Percentiles rank a stretch among this genome's conserved stretches.
Conservation (phyloP, 2,113 vertebrate species). For the Ploceus nigricollis region DNA sequence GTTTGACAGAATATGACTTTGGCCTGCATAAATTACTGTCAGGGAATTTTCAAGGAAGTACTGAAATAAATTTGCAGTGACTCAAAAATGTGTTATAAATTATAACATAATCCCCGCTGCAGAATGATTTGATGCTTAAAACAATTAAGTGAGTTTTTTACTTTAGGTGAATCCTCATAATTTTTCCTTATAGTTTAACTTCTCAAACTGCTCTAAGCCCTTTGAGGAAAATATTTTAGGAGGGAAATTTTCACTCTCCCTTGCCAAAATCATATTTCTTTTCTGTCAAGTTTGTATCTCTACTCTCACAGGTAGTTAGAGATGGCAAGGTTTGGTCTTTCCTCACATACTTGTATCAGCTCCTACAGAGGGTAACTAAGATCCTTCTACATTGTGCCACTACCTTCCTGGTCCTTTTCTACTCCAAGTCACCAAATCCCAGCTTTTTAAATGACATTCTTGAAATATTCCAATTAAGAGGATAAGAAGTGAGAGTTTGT, state of each 20-base stretch:
- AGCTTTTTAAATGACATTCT: neutral
- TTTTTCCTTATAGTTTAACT: neutral
- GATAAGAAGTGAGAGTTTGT: neutral
- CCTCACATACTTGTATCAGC: neutral
- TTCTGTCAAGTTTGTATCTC: neutral
- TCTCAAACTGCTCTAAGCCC: neutral
- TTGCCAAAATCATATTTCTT: neutral
- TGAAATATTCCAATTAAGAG: neutral
- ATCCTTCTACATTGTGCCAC: neutral
- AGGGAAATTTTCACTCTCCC: neutral
- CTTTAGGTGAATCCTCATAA: neutral
- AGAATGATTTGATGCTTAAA: constrained; percentile 44
- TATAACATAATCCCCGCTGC: neutral
- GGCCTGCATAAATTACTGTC: constrained; percentile 57
- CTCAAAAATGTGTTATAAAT: constrained; percentile 44
- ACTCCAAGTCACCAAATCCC: neutral
- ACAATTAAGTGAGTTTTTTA: constrained; percentile 44
- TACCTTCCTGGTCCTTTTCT: neutral
- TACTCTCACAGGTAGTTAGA: neutral
- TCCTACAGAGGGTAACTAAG: neutral
- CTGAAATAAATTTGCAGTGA: constrained; percentile 37
- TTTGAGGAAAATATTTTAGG: neutral
- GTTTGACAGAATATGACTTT: constrained; percentile 31
- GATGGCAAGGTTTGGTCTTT: neutral
- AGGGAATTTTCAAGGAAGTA: constrained; percentile 20